Base-by-base conservation (phyloP, 2,113 vertebrate genomes). In the Butorides virescens region DNA sequence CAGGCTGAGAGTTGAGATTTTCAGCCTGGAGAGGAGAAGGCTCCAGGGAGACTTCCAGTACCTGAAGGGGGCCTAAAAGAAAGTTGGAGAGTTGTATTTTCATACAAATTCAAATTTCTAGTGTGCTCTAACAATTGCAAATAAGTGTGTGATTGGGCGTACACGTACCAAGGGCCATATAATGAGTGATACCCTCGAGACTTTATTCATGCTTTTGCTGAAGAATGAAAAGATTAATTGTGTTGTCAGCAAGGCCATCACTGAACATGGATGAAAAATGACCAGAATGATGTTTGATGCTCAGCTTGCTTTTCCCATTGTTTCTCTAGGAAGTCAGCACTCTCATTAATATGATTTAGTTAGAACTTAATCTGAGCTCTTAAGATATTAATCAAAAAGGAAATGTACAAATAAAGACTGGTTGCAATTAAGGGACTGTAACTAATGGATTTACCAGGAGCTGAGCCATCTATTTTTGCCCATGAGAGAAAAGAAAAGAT, bases 161-260 rank as follows among this genome's bases (percentile, higher is more conserved):
- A 34, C 20, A 7, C 17, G 11, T 92, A 47, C 23, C 58, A 59
- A 61, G 36, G 22, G 25, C 27, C 59, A 8, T 66, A 36, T 32
- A 63, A 80, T 61, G 36, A 80, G 9, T 19, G 12, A 59, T 22
- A 25, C 3, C 22, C 50, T 70, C 0, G 0, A 62, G 58, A 55
- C 17, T 87, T 89, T 72, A 81, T 55, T 74, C 84, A 61, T 72
- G 49, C 14, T 78, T 87, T 65, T 27, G 90, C 13, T 82, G 85
- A 81, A 78, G 65, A 93, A 82, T 78, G 19, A 75, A 90, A 88
- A 90, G 61, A 94, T 88, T 75, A 77, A 96, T 61, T 55, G 53
- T 61, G 32, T 73, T 88, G 37, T 79, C 82, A 67, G 44, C 58
- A 78, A 78, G 44, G 18, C 25, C 5, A 3, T 42, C 55, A 78